A percentile compares a stretch with the other conserved stretches of the same genome.
Evolutionary conservation across 2,888 invertebrate species (phyloP).

Genomic region (Apantesis nais): DNA sequence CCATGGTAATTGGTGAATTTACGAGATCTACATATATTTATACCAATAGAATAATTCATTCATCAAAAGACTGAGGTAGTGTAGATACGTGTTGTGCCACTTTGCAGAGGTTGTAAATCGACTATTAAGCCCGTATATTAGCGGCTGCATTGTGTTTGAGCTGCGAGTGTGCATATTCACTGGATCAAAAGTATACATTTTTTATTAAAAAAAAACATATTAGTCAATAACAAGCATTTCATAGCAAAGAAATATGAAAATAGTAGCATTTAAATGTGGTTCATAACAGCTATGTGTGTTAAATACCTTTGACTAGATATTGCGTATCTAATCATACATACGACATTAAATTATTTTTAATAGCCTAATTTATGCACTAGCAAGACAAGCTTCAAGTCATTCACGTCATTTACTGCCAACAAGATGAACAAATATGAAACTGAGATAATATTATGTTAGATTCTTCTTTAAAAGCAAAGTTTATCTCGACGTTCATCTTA

Average conservation of each 20-base stretch:
- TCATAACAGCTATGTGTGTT: neutral
- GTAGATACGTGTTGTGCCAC: constrained; percentile 51
- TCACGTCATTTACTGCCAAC: constrained; percentile 1
- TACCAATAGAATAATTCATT: constrained; percentile 30
- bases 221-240: constrained; percentile 46
- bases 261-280: neutral
- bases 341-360: neutral
- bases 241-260: constrained; percentile 17
- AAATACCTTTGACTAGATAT: neutral
- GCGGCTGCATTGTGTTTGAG: constrained; percentile 36
- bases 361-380: neutral
- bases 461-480: constrained; percentile 25
- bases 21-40: constrained; percentile 17
- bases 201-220: constrained; percentile 34
- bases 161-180: constrained; percentile 56
- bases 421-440: constrained; percentile 7
- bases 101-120: constrained; percentile 65
- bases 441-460: constrained; percentile 12
- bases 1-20: constrained; percentile 10
- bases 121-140: constrained; percentile 44
- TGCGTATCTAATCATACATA: neutral
- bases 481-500: constrained; percentile 58
- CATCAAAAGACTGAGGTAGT: constrained; percentile 36
- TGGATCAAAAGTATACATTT: constrained; percentile 45
- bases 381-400: constrained; percentile 1